These are phyloP conservation scores for Drosophila jambulina DNA, from an alignment of 1,140 invertebrate species.

Conservation along the genomic window DNA sequence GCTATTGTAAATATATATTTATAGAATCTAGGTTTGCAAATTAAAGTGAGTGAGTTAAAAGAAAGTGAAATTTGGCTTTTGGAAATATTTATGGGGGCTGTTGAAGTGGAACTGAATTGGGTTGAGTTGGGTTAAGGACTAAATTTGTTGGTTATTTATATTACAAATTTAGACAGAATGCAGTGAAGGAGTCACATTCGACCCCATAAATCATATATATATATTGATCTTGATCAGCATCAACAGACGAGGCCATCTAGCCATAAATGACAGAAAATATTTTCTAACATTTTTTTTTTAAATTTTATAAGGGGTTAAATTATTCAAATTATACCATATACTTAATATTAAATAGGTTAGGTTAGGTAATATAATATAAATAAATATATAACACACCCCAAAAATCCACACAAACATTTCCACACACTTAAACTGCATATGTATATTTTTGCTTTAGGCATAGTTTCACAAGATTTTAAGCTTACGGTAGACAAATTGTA, in stretches of 20 bases:
- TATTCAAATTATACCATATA: no score
- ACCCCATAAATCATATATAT: neutral
- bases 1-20: constrained; percentile 73
- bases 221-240: no score
- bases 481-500: constrained; percentile 43
- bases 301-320: no score
- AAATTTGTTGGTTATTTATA: no score
- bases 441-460: constrained; percentile 36
- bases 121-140: neutral
- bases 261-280: no score
- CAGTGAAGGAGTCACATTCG: neutral
- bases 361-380: no score
- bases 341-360: no score
- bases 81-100: neutral
- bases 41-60: constrained; percentile 43
- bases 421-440: constrained; percentile 25
- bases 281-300: no score
- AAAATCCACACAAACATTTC: neutral
- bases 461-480: constrained; percentile 33
- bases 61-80: neutral
- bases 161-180: neutral
- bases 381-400: neutral
- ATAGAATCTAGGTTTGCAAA: constrained; percentile 61
- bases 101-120: neutral
- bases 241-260: no score